Evolutionary conservation across 2,888 invertebrate species (phyloP).

Genomic region (Pachydiplax longipennis): DNA sequence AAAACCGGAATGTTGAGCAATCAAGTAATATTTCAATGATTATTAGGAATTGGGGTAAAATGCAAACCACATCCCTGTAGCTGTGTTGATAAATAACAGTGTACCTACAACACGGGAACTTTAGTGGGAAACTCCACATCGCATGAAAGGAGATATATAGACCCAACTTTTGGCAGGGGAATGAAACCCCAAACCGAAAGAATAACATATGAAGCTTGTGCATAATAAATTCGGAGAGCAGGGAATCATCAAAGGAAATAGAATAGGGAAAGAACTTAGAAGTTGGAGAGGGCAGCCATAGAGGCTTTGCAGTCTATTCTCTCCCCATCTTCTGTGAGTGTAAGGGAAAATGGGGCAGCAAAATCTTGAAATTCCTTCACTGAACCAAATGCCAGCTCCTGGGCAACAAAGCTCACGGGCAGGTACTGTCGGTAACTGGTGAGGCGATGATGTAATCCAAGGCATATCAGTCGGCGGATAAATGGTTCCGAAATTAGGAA

Average conservation of each 20-base stretch:
- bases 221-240: background rate
- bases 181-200: background rate
- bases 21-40: background rate
- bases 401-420: slow-evolving; percentile 84
- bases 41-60: too few relatives aligned
- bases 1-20: background rate
- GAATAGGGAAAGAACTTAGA: background rate
- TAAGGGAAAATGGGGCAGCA: slow-evolving; percentile 81
- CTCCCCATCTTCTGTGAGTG: slow-evolving; percentile 70
- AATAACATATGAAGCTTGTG: background rate
- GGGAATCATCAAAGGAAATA: background rate
- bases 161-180: background rate
- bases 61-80: too few relatives aligned
- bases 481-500: slow-evolving; percentile 39
- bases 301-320: slow-evolving; percentile 91
- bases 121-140: too few relatives aligned
- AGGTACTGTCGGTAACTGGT: slow-evolving; percentile 92
- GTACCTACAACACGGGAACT: too few relatives aligned
- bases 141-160: background rate
- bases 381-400: slow-evolving; percentile 88
- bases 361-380: slow-evolving; percentile 86
- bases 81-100: too few relatives aligned
- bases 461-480: slow-evolving; percentile 30
- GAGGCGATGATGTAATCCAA: slow-evolving; percentile 32
- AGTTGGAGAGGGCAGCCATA: slow-evolving; percentile 64